These are phyloP conservation scores for Stegana nigrithorax DNA, from an alignment of 2,888 invertebrate genomes.

Conservation along the genomic window DNA sequence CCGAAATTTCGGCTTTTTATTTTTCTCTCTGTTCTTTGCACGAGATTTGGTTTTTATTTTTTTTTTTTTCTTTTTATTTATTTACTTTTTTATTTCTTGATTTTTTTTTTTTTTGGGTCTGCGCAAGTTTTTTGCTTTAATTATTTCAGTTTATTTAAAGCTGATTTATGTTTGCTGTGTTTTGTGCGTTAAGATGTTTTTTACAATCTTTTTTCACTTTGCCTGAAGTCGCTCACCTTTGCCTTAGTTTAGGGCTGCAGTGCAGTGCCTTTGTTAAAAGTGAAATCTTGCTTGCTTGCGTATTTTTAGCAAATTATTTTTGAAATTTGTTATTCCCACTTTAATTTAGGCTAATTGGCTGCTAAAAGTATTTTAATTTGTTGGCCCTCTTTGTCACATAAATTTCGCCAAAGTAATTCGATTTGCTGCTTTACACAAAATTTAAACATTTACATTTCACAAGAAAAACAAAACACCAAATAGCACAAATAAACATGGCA, in stretches of 20 bases:
- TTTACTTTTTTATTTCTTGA: too few relatives aligned
- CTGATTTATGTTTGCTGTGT: slow-evolving; percentile 13
- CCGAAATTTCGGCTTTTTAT: background rate
- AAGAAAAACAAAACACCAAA: slow-evolving; percentile 14
- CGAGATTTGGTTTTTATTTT: background rate
- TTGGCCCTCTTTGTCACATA: slow-evolving; percentile 2
- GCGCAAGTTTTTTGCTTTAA: too few relatives aligned
- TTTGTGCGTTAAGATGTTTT: background rate
- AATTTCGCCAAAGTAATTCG: background rate
- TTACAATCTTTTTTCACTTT: background rate
- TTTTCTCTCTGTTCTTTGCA: slow-evolving; percentile 8
- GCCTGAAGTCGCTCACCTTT: background rate
- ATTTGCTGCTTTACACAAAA: background rate
- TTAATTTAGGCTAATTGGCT: slow-evolving; percentile 13
- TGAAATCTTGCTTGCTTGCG: background rate
- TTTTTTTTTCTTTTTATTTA: too few relatives aligned
- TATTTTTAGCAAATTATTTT: slow-evolving; percentile 2
- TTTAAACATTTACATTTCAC: slow-evolving; percentile 17
- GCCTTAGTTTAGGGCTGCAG: background rate
- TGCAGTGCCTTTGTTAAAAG: background rate
- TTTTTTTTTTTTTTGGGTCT: too few relatives aligned
- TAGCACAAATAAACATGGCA: background rate
- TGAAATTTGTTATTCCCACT: slow-evolving; percentile 1
- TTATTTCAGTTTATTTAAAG: slow-evolving; percentile 9
- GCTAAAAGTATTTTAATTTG: background rate